Evolutionary conservation across 2,797 vertebrate species (phyloP).

Genomic region (Pampus argenteus): DNA sequence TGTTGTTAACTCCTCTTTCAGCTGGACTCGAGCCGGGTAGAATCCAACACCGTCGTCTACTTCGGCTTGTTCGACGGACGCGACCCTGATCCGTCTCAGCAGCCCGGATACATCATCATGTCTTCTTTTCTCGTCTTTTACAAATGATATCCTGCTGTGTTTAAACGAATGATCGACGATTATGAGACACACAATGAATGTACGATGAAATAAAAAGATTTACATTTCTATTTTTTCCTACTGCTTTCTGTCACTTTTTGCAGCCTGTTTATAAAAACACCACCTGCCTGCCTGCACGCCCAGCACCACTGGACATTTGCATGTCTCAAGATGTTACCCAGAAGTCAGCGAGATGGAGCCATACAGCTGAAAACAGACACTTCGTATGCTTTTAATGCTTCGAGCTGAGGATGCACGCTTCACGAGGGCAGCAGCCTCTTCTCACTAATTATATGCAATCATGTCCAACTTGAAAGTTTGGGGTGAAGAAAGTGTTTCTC

Average conservation of each 20-base stretch:
- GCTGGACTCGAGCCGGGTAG: slow-evolving; percentile 70
- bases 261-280: slow-evolving; percentile 9
- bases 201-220: slow-evolving; percentile 38
- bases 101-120: slow-evolving; percentile 86
- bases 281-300: background rate
- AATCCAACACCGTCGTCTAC: slow-evolving; percentile 81
- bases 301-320: slow-evolving; percentile 1
- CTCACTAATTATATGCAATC: slow-evolving; percentile 61
- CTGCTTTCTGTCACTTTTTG: background rate
- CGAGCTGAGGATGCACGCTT: slow-evolving; percentile 26
- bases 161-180: background rate
- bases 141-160: slow-evolving; percentile 67
- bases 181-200: background rate
- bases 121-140: slow-evolving; percentile 86
- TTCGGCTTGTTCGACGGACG: slow-evolving; percentile 81
- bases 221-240: slow-evolving; percentile 56
- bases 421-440: slow-evolving; percentile 41
- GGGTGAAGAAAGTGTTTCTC: slow-evolving; percentile 10
- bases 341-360: slow-evolving; percentile 23
- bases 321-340: slow-evolving; percentile 20
- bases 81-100: slow-evolving; percentile 79
- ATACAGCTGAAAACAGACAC: slow-evolving; percentile 9
- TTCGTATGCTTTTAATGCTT: slow-evolving; percentile 4
- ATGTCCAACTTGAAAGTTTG: slow-evolving; percentile 35
- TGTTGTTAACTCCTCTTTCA: slow-evolving; percentile 51